Evolutionary conservation across 1,140 invertebrate genomes (phyloP).

Genomic region (Dufourea novaeangliae): DNA sequence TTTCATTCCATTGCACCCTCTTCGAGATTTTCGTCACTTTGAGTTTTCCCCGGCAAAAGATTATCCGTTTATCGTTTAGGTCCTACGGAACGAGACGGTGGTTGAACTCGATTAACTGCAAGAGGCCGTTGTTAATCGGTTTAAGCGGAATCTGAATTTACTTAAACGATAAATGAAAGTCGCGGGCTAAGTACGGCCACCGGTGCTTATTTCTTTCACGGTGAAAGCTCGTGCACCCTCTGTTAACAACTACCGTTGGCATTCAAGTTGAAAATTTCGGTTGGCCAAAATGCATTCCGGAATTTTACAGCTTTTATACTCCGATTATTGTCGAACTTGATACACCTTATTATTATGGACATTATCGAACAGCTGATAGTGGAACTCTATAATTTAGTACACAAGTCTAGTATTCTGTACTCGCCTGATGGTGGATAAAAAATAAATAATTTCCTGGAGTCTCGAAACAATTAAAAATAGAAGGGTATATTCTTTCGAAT

Average conservation of each 20-base stretch:
- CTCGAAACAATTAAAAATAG: no score
- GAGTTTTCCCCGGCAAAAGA: not conserved
- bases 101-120: constrained; percentile 58
- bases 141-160: constrained; percentile 57
- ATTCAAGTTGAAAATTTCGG: not conserved
- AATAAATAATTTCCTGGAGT: no score
- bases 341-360: constrained; percentile 6
- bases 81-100: constrained; percentile 16
- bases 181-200: not conserved
- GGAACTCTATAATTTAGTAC: not conserved
- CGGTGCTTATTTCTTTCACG: constrained; percentile 8
- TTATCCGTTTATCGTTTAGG: constrained; percentile 54
- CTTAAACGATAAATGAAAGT: constrained; percentile 55
- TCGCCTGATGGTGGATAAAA: no score
- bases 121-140: constrained; percentile 55
- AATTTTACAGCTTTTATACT: not conserved
- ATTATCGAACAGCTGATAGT: not conserved
- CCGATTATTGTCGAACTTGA: not conserved
- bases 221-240: not conserved
- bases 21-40: not conserved
- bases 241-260: not conserved
- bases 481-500: no score
- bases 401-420: no score
- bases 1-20: not conserved
- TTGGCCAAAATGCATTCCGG: not conserved